phyloP scores from a whole-genome alignment of 2,797 vertebrate species.

The Aphelocoma californica region DNA sequence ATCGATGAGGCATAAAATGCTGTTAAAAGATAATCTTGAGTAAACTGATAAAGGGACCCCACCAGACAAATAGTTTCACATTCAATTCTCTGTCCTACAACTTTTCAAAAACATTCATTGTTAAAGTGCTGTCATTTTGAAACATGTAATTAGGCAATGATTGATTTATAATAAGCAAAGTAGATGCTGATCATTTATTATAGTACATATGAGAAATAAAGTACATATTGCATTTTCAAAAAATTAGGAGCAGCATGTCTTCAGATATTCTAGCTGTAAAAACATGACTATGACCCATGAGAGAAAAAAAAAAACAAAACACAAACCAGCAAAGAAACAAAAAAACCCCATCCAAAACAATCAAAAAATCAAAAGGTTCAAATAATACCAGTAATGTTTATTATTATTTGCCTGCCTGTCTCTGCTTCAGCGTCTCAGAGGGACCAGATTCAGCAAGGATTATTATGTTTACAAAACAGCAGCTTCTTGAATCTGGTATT shows the following conservation, averaged over 20 bases:
- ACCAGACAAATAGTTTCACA: fast-evolving
- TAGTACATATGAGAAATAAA: neutral
- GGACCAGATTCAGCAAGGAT: neutral
- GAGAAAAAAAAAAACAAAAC: neutral
- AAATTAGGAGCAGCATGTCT: neutral
- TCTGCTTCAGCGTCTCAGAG: neutral
- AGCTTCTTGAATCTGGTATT: neutral
- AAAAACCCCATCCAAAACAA: neutral
- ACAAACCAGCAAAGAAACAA: neutral
- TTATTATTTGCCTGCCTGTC: neutral
- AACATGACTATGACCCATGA: neutral
- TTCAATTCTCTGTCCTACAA: neutral
- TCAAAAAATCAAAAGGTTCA: neutral
- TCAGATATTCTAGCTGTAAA: neutral
- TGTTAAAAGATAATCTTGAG: neutral
- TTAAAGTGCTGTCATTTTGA: neutral
- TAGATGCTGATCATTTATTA: neutral
- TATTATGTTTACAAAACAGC: neutral
- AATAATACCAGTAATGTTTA: neutral
- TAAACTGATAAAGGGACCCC: neutral
- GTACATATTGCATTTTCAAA: neutral
- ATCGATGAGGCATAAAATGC: neutral
- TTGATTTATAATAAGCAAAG: neutral
- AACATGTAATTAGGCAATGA: neutral
- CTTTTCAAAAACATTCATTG: neutral